Conservation (phyloP, 2,113 vertebrate species). For the Podarcis raffonei region DNA sequence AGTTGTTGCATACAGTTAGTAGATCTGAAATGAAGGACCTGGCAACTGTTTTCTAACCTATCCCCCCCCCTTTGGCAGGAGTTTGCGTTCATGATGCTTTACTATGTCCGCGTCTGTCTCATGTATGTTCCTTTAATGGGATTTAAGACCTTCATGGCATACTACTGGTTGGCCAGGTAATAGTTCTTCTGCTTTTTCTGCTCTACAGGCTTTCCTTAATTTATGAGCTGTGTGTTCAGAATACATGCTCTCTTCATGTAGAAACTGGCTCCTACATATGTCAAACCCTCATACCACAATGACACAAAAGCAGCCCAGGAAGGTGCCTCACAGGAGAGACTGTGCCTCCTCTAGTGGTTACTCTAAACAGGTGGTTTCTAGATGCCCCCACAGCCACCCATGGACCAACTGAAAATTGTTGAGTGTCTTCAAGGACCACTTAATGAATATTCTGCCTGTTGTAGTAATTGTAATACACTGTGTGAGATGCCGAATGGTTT, state of each 20-base stretch:
- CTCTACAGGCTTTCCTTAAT: background rate
- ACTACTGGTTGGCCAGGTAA: conserved; percentile 68
- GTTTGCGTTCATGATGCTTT: background rate
- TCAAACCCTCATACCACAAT: background rate
- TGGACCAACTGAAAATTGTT: no score
- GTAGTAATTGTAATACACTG: no score
- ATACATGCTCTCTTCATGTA: background rate
- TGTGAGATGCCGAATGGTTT: no score
- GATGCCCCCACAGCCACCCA: background rate
- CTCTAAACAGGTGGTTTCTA: background rate
- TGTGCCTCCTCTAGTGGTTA: background rate
- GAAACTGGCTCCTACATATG: background rate
- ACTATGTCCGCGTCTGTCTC: conserved; percentile 52
- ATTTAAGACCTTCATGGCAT: conserved; percentile 61
- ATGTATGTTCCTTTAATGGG: conserved; percentile 71
- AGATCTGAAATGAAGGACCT: background rate
- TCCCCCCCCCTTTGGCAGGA: conserved; percentile 36
- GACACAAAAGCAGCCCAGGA: background rate
- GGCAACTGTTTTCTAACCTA: background rate
- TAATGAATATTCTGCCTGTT: no score
- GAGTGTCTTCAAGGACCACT: no score
- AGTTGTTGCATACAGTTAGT: background rate
- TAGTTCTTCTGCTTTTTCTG: background rate
- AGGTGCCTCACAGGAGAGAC: background rate
- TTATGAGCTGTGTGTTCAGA: background rate